Percentiles rank a stretch among this genome's conserved stretches.
phyloP scores from a whole-genome alignment of 2,113 vertebrate species.

The Silurus glanis region DNA sequence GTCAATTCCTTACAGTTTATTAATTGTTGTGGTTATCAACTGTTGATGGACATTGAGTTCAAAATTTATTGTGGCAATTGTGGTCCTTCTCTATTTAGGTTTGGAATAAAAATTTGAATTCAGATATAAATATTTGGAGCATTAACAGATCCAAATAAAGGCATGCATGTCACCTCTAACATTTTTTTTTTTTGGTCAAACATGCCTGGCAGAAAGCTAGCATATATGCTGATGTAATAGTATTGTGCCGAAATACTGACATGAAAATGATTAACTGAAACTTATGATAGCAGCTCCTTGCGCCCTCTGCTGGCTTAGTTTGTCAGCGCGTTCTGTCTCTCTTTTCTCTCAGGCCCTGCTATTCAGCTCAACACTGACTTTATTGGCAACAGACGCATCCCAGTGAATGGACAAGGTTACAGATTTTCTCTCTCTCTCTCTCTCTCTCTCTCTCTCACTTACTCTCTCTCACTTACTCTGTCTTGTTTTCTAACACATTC shows the following conservation, averaged over 20 bases:
- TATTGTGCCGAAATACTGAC: neutral
- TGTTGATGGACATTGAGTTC: too few relatives aligned
- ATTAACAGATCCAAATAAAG: neutral
- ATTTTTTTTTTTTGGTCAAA: neutral
- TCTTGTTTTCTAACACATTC: neutral
- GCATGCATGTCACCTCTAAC: neutral
- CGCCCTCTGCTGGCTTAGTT: slow-evolving; percentile 45
- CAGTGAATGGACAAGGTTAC: slow-evolving; percentile 75
- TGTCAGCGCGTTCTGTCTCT: slow-evolving; percentile 36
- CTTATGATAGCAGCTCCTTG: slow-evolving; percentile 18
- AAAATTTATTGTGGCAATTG: too few relatives aligned
- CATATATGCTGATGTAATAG: neutral
- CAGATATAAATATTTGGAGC: neutral
- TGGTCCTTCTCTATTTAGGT: too few relatives aligned
- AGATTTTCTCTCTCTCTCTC: slow-evolving; percentile 8
- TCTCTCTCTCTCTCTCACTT: slow-evolving; percentile 12
- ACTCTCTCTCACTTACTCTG: neutral
- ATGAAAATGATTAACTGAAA: neutral
- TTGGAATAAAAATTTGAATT: too few relatives aligned
- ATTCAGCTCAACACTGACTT: slow-evolving; percentile 68
- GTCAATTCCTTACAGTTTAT: too few relatives aligned
- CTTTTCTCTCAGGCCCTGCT: slow-evolving; percentile 72
- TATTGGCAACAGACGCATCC: slow-evolving; percentile 71
- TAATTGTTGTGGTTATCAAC: too few relatives aligned
- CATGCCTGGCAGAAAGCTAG: too few relatives aligned